Base-by-base conservation (phyloP, 2,888 invertebrate species). In the Lucinisca nassula region DNA sequence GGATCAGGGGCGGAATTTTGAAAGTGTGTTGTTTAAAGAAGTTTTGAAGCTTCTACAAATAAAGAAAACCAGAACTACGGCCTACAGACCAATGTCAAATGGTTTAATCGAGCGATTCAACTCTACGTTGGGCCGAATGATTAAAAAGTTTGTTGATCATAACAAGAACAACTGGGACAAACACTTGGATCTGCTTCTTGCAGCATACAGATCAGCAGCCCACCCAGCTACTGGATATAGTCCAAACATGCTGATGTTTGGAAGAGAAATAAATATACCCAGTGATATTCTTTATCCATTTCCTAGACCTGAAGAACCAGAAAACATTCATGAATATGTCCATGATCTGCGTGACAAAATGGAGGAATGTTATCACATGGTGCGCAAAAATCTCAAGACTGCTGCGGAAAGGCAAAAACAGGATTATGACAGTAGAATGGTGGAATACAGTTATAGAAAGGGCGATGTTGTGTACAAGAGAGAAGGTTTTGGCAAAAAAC, bases 1-100 rank as follows among this genome's bases (percentile, higher is more conserved):
- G 8, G 84, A 90, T 40, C 84, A 84, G 70, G 90, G 90, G 6
- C 30, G 72, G 30, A 73, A 89, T 45, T 89, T 90, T 67, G 83
- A 87, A 38, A 79, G 82, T 30, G 8, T 40, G 0, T 49, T 91
- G 14, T 79, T 90, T 17, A 35, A 78, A 40, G 82, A 82, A 73
- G n/a, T 85, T 14, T 88, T 87, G 55, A 38, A 30, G 21, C 27
- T 85, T 17, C 32, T 88, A 32, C 79, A 79, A 1, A 79, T 91
- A 10, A 40, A 75, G 4, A 87, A 91, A 40, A 88, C 84, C 30
- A 40, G 82, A 14, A 88, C 86, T 32, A 84, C 88, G 6, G 61
- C 84, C 4, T 84, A 72, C 51, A 74, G 79, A 21, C 85, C 90
- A 38, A 51, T 79, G n/a, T 83, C 78, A 21, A 88, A 88, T 70